Evolutionary conservation across 2,113 vertebrate species (phyloP), one percentile per base, ranked within the genome.

Genomic region (Gallinago undulata): DNA sequence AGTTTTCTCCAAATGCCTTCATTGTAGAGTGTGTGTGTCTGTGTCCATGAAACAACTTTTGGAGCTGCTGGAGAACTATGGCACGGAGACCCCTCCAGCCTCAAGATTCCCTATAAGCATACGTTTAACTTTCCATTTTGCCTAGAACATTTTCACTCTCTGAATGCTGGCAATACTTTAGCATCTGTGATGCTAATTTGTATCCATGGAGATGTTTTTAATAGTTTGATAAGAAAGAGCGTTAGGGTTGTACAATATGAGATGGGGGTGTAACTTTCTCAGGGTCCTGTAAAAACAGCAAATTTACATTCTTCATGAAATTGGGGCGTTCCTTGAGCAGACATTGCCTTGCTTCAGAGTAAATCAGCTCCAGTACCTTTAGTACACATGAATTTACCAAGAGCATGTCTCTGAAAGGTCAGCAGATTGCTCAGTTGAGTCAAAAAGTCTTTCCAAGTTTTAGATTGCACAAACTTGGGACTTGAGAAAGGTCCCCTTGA

Each of bases 281-380:
- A 79, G 25, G 27, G 30, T 39, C 45, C 48, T 80, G n/a, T 66
- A 77, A 84, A 75, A 73, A 68, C 19, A 83, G 57, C 16, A 63
- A 6, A 39, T 78, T 93, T 60, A 28, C 13, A 51, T 81, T 94
- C 56, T 78, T 94, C 39, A 27, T 80, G 8, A 35, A 76, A 60
- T 15, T 41, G 37, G 39, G 27, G 9, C 33, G 55, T 91, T 82
- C 60, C 51, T 56, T 68, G 72, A 79, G 43, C 69, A 76, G 82
- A 25, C 11, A 14, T 81, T 78, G 41, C 60, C 60, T 96, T 90
- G 23, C 60, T 95, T 95, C 74, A 66, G 39, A 76, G 62, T 63
- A 94, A 86, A 74, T 89, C 43, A 75, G 64, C 59, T 90, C 66
- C 84, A 82, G 48, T 57, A 90, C 78, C 89, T 97, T 97, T 96